These are phyloP conservation scores for Napeogenes inachia DNA, from an alignment of 2,888 invertebrate genomes.

Conservation along the genomic window DNA sequence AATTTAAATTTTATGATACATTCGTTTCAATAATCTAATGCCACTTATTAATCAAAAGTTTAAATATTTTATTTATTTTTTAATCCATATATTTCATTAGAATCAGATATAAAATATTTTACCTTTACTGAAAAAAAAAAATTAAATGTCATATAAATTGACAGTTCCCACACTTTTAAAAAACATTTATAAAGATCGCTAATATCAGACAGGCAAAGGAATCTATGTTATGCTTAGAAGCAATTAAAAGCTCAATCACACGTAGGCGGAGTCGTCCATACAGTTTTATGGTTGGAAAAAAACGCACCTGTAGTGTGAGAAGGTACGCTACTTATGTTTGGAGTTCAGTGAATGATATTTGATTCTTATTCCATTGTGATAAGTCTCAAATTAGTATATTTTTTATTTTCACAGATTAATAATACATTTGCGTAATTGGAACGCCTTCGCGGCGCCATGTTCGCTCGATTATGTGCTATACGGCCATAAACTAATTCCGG, in stretches of 20 bases:
- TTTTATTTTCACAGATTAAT: constrained; percentile 20
- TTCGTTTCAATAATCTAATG: constrained; percentile 22
- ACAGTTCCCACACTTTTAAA: too few species aligned
- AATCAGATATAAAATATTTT: not conserved
- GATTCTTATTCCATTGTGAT: constrained; percentile 15
- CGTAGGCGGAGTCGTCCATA: constrained; percentile 56
- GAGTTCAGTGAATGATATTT: constrained; percentile 1
- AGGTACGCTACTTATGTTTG: constrained; percentile 34
- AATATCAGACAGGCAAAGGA: constrained; percentile 11
- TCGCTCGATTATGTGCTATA: constrained; percentile 52
- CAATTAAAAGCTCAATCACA: constrained; percentile 54
- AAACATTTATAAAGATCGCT: too few species aligned
- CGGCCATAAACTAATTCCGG: constrained; percentile 74
- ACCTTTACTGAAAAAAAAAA: not conserved
- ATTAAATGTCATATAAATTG: not conserved
- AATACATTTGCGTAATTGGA: constrained; percentile 45
- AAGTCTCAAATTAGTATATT: constrained; percentile 36
- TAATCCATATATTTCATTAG: too few species aligned
- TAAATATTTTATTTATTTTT: too few species aligned
- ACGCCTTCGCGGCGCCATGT: constrained; percentile 68
- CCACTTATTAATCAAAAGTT: too few species aligned
- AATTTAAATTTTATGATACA: constrained; percentile 32
- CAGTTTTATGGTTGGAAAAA: constrained; percentile 50
- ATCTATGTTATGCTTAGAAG: constrained; percentile 29
- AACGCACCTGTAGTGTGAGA: constrained; percentile 71